Base-by-base conservation (phyloP, 2,888 invertebrate species). In the Alitta virens region DNA sequence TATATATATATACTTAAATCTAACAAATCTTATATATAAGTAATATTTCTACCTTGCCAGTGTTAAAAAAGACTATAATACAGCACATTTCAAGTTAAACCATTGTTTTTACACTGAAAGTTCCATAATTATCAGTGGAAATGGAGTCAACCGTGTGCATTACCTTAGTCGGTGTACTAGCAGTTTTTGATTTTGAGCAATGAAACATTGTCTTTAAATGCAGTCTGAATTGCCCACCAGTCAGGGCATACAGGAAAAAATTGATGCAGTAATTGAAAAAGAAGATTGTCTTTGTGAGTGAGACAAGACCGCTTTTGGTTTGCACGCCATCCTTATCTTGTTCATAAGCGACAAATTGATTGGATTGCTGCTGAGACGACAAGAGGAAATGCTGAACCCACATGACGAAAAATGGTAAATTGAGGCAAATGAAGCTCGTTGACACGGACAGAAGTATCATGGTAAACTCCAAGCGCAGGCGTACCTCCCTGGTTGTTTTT, bases 381-480 rank as follows among this genome's bases (percentile, higher is more conserved):
- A 55, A 60, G 27, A 60, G 43, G 21, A 52, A 69, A 27, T 69
- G 64, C 49, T 72, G 56, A 26, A 56, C 54, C 79, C 79, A 79
- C 1, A 76, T 69, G 24, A 74, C 70, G 63, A 78, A 77, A 62
- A 75, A 78, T 0, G 79, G 79, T 18, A 78, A 62, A 52, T 78
- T 79, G 38, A 79, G 70, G 1, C 72, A 72, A 38, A 79, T 72
- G 59, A 78, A 79, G 52, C 76, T 74, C 49, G 74, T 71, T 12
- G 78, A 78, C 9, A 79, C 72, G n/a, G 73, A 74, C 16, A 79
- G 66, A 1, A 79, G 70, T 24, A 77, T 76, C n/a, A 76, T 66
- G 14, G 79, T 78, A 63, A 79, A 78, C 65, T 79, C 78, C 38
- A 55, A 25, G 2, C 67, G 55, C 25, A 67, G 42, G 26, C 56